Percentiles rank a stretch among this genome's conserved stretches.
These are phyloP conservation scores for Lordiphosa andalusiaca DNA, from an alignment of 2,888 invertebrate genomes.

Conservation along the genomic window DNA sequence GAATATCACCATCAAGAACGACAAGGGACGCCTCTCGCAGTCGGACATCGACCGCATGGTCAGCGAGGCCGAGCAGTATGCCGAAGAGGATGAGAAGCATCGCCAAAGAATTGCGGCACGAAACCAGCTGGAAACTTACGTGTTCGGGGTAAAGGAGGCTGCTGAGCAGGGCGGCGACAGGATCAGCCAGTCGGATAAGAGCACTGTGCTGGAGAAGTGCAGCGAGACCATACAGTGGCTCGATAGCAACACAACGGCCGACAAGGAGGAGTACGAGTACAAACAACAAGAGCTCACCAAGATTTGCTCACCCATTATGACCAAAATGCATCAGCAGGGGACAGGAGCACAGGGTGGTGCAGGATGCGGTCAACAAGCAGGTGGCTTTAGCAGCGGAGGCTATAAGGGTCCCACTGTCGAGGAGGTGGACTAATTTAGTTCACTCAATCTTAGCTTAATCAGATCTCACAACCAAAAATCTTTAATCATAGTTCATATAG, in stretches of 20 bases:
- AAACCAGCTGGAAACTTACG: constrained; percentile 87
- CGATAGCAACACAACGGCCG: constrained; percentile 88
- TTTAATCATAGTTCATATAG: background rate
- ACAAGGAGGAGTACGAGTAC: constrained; percentile 87
- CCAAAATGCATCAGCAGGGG: constrained; percentile 70
- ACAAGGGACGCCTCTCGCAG: constrained; percentile 89
- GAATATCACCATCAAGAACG: constrained; percentile 91
- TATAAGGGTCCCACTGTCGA: constrained; percentile 46
- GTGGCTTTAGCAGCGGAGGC: constrained; percentile 16
- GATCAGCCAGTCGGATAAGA: constrained; percentile 26
- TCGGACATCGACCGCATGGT: constrained; percentile 91
- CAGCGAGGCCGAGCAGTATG: constrained; percentile 86
- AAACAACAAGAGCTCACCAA: constrained; percentile 75
- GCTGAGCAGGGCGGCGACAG: constrained; percentile 84
- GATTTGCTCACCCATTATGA: constrained; percentile 81
- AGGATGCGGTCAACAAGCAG: constrained; percentile 30
- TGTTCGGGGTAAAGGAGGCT: constrained; percentile 86
- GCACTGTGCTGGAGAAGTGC: constrained; percentile 81
- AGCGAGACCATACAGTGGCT: constrained; percentile 86
- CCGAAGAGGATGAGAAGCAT: constrained; percentile 87
- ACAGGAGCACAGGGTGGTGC: constrained; percentile 80
- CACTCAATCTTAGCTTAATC: constrained; percentile 2
- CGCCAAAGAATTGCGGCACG: constrained; percentile 85
- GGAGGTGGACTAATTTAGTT: constrained; percentile 47
- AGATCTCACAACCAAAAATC: constrained; percentile 8